Conservation (phyloP, 2,797 vertebrate genomes). For the Peromyscus attwateri region DNA sequence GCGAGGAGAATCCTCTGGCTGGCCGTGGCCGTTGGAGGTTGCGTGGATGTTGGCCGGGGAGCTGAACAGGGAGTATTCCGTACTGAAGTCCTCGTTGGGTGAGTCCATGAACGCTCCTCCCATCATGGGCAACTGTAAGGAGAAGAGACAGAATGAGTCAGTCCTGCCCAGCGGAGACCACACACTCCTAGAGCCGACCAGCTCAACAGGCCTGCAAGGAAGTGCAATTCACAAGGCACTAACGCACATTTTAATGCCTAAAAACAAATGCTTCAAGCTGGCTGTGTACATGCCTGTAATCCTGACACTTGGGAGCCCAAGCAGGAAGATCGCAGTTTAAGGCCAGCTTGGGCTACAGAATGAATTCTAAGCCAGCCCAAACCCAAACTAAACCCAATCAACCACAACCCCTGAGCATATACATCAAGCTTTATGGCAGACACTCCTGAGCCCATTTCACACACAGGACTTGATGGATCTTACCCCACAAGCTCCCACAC, state of each 20-base stretch:
- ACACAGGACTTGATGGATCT: not conserved
- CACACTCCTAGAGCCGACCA: not conserved
- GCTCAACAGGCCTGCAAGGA: fast-evolving
- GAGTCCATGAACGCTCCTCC: conserved; percentile 99
- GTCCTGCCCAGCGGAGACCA: not conserved
- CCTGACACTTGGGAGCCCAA: not conserved
- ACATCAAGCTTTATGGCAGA: not conserved
- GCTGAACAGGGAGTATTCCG: conserved; percentile 97
- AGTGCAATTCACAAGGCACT: fast-evolving
- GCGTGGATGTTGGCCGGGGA: conserved; percentile 96
- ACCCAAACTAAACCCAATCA: not conserved
- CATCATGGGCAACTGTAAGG: conserved; percentile 96
- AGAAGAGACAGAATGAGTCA: conserved; percentile 71
- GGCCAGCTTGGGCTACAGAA: not conserved
- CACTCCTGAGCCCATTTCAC: fast-evolving
- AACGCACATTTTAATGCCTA: not conserved
- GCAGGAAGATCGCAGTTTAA: not conserved
- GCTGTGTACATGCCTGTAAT: not conserved
- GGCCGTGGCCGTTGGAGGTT: conserved; percentile 90
- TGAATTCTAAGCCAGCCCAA: not conserved
- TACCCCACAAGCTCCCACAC: not conserved
- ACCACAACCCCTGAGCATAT: not conserved
- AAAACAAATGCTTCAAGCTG: not conserved
- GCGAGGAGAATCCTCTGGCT: conserved; percentile 92
- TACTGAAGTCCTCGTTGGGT: conserved; percentile 96